Percentiles rank a stretch among this genome's conserved stretches.
These are phyloP conservation scores for Scaptomyza caliginosa DNA, from an alignment of 2,888 invertebrate species.

Conservation along the genomic window DNA sequence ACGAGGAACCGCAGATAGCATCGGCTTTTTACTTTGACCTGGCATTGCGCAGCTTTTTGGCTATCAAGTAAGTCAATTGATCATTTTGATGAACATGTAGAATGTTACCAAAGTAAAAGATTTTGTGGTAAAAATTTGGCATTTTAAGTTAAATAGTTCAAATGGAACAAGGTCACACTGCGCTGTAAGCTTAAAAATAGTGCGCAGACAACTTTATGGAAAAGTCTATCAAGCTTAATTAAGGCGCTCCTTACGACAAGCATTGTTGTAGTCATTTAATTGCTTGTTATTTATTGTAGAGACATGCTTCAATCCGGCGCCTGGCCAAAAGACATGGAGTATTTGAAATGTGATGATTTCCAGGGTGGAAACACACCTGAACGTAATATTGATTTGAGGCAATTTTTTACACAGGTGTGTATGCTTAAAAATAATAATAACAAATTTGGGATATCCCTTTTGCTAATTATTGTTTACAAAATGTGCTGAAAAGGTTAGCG, in stretches of 20 bases:
- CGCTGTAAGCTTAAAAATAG: too few relatives aligned
- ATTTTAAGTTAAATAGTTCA: too few relatives aligned
- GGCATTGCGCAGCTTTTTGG: slow-evolving; percentile 88
- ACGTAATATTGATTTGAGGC: slow-evolving; percentile 88
- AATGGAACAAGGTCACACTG: too few relatives aligned
- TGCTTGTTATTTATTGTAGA: slow-evolving; percentile 82
- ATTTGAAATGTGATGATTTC: slow-evolving; percentile 91
- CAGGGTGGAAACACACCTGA: slow-evolving; percentile 91
- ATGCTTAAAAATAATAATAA: neutral
- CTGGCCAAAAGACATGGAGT: slow-evolving; percentile 90
- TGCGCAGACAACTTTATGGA: too few relatives aligned
- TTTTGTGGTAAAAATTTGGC: too few relatives aligned
- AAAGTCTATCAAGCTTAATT: too few relatives aligned
- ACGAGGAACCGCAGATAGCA: slow-evolving; percentile 89
- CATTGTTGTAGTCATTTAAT: neutral
- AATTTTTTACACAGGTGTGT: slow-evolving; percentile 88
- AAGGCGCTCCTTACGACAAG: too few relatives aligned
- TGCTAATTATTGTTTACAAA: slow-evolving; percentile 46
- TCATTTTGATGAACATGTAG: too few relatives aligned
- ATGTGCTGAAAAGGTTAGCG: slow-evolving; percentile 84
- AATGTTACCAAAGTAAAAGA: too few relatives aligned
- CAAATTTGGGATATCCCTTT: neutral
- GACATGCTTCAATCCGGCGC: slow-evolving; percentile 89
- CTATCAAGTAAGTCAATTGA: slow-evolving; percentile 87
- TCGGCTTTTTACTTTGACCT: slow-evolving; percentile 96